Conservation (phyloP, 2,113 vertebrate species). For the Labeo catla region DNA sequence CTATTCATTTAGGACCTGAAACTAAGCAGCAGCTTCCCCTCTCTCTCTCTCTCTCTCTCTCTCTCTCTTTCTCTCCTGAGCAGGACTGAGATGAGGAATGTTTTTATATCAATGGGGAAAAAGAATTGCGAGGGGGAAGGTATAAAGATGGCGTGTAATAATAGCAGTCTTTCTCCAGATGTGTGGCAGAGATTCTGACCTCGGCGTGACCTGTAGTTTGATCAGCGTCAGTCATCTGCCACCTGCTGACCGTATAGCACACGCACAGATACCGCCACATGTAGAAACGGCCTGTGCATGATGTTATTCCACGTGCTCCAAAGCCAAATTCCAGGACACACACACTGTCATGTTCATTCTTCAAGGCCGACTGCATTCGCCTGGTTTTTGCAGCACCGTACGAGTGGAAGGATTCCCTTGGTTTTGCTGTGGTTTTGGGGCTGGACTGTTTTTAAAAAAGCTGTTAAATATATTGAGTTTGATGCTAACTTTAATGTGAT, state of each 20-base stretch:
- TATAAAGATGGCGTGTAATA: slow-evolving; percentile 45
- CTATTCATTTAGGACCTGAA: slow-evolving; percentile 82
- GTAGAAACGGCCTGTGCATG: slow-evolving; percentile 21
- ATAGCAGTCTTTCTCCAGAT: slow-evolving; percentile 70
- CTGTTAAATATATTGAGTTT: slow-evolving; percentile 32
- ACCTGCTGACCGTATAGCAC: slow-evolving; percentile 39
- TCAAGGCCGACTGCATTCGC: slow-evolving; percentile 9
- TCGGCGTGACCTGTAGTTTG: slow-evolving; percentile 43
- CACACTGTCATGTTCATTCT: slow-evolving; percentile 29
- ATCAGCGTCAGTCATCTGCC: slow-evolving; percentile 24
- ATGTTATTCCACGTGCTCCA: slow-evolving; percentile 12
- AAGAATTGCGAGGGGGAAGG: not conserved
- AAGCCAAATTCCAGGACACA: slow-evolving; percentile 34
- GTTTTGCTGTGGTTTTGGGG: slow-evolving; percentile 49
- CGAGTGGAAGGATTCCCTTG: slow-evolving; percentile 42
- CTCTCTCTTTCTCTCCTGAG: slow-evolving; percentile 67
- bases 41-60: slow-evolving; percentile 57
- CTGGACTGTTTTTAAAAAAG: slow-evolving; percentile 41
- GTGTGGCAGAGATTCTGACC: slow-evolving; percentile 58
- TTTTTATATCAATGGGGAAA: slow-evolving; percentile 77
- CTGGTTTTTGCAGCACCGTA: slow-evolving; percentile 44
- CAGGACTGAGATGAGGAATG: slow-evolving; percentile 76
- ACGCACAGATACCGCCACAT: slow-evolving; percentile 22
- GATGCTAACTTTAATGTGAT: slow-evolving; percentile 44
- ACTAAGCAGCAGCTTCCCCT: slow-evolving; percentile 76